Percentiles rank a stretch among this genome's conserved stretches.
These are phyloP conservation scores for Catostylus mosaicus DNA, from an alignment of 30 jellyfish, hydroid and myxozoan genomes.

Conservation along the genomic window DNA sequence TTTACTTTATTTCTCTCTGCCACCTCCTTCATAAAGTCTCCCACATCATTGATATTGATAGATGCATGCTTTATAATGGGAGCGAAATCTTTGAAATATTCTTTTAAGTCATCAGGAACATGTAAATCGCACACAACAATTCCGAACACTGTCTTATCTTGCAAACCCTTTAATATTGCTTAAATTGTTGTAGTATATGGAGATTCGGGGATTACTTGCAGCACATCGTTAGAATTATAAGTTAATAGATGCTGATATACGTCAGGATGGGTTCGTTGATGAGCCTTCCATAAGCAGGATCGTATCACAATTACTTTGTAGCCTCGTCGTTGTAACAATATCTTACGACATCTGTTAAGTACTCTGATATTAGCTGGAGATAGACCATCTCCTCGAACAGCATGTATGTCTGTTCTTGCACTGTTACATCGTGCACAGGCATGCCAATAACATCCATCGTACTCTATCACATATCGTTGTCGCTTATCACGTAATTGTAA, in stretches of 20 bases:
- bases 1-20: neutral
- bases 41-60: neutral
- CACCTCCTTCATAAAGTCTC: neutral
- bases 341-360: neutral
- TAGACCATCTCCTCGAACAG: neutral
- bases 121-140: neutral
- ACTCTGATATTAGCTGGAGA: no score
- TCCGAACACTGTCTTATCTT: neutral
- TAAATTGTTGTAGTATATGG: neutral
- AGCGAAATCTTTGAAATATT: neutral
- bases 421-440: neutral
- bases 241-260: no score
- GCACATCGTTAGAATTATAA: neutral
- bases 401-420: neutral
- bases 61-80: neutral
- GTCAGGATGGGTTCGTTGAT: neutral
- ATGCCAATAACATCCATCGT: neutral
- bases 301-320: neutral
- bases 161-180: neutral
- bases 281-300: neutral
- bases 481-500: no score
- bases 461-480: neutral
- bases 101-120: neutral
- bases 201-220: neutral
- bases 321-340: neutral